Base-by-base conservation (phyloP, 2,113 vertebrate species). In the zebrafish (Danio rerio) region DNA sequence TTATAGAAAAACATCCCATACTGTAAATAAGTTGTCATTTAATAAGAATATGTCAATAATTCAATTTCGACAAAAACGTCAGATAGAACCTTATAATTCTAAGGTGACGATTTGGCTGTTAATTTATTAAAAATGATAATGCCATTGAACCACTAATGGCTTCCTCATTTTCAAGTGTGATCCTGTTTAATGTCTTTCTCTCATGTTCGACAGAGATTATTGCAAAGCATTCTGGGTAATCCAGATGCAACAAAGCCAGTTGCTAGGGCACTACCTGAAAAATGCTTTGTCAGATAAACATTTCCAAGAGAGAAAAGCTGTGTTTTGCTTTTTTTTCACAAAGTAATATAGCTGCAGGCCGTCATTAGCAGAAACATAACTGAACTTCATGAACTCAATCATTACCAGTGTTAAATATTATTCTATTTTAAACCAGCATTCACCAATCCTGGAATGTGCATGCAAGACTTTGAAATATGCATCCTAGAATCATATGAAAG, bases 241-340 rank as follows among this genome's bases (percentile, higher is more conserved):
- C 88, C 89, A 88, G 85, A 89, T 87, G 84, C 86, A 83, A 88
- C 87, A 91, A 86, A 84, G 72, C 80, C 80, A 77, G 91, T 93
- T 93, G 91, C 92, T 89, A 91, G 86, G 92, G 86, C 73, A 86
- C 88, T 63, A 84, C 8, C 73, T 81, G 78, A 65, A 88, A 86
- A 89, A 92, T 89, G 87, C 85, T 86, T 86, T 86, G 84, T 83
- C 40, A 62, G 52, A 70, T 59, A 76, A 80, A 78, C 52, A 52
- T 18, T 63, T 65, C 50, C 43, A 78, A 65, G 75, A n/a, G n/a
- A 74, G 80, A 78, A 71, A 80, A 77, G 75, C 16, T 1, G 8
- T 6, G 75, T 86, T 80, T 63, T 65, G 80, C 45, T 69, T 40
- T 65, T 40, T 49, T 78, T 42, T 68, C 80, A 80, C 62, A 78